Conservation (phyloP, 2,797 vertebrate genomes). For the Eleutherodactylus coqui region DNA sequence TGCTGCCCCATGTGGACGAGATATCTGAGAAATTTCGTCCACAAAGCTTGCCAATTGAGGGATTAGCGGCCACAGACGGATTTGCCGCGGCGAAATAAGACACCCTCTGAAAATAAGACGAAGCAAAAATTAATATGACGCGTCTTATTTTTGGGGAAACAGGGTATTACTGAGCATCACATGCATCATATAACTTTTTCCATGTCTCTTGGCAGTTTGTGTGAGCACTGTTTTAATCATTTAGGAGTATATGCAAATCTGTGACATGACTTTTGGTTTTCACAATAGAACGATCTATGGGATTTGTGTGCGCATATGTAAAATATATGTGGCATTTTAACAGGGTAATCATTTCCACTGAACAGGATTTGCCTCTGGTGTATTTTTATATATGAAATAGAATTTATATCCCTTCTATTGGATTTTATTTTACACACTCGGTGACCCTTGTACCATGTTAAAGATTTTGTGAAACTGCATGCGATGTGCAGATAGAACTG, state of each 20-base stretch:
- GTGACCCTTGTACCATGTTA: conserved; percentile 43
- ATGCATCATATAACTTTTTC: neutral
- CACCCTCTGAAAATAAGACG: too few species aligned
- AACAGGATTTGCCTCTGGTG: conserved; percentile 27
- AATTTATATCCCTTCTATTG: conserved; percentile 43
- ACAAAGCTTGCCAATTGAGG: too few species aligned
- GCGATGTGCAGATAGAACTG: conserved; percentile 22
- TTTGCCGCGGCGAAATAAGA: too few species aligned
- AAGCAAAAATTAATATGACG: too few species aligned
- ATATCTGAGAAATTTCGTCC: too few species aligned
- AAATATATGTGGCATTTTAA: conserved; percentile 30
- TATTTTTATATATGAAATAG: conserved; percentile 35
- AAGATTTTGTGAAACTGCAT: conserved; percentile 33
- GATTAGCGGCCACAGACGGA: too few species aligned
- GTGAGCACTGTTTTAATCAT: conserved; percentile 4
- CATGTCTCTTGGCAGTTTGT: neutral
- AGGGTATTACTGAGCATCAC: neutral
- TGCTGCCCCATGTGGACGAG: too few species aligned
- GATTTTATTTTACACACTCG: conserved; percentile 42
- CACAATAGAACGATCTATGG: neutral
- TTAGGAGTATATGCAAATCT: conserved; percentile 21
- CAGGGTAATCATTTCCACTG: conserved; percentile 20
- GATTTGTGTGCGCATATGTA: conserved; percentile 19
- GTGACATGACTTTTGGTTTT: conserved; percentile 19
- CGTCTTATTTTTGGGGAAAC: too few species aligned